Conservation (phyloP, 2,888 invertebrate species). For the Apodemia mormo region DNA sequence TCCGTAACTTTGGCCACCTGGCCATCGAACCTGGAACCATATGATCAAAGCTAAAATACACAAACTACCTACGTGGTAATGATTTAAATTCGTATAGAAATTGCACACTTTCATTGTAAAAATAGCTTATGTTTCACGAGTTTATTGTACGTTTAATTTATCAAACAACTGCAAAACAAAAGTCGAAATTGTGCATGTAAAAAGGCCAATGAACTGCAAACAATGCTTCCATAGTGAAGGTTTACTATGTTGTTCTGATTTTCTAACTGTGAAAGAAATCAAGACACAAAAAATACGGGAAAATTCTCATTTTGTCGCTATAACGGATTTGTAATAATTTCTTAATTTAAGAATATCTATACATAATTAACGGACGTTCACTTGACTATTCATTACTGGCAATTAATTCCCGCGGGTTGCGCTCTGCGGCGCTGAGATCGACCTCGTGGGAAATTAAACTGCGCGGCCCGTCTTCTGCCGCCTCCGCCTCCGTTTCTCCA, state of each 20-base stretch:
- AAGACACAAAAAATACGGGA: conserved; percentile 27
- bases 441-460: conserved; percentile 82
- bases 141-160: conserved; percentile 15
- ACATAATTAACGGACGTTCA: conserved; percentile 78
- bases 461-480: conserved; percentile 76
- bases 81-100: not conserved
- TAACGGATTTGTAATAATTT: conserved; percentile 32
- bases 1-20: not conserved
- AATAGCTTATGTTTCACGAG: conserved; percentile 7
- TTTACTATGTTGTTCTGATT: conserved; percentile 43
- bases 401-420: conserved; percentile 81
- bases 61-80: not conserved
- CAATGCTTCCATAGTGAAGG: conserved; percentile 32
- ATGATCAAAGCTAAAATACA: not conserved
- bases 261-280: conserved; percentile 66
- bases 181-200: conserved; percentile 28
- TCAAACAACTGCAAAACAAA: conserved; percentile 11
- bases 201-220: conserved; percentile 39
- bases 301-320: conserved; percentile 26
- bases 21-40: too few relatives aligned
- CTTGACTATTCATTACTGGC: conserved; percentile 82
- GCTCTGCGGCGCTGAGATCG: conserved; percentile 79
- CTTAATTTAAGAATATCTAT: conserved; percentile 46
- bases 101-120: not conserved
- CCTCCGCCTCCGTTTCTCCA: conserved; percentile 53